A percentile compares a stretch with the other conserved stretches of the same genome.
Evolutionary conservation across 1,140 invertebrate genomes (phyloP).

Genomic region (Dermatophagoides farinae): DNA sequence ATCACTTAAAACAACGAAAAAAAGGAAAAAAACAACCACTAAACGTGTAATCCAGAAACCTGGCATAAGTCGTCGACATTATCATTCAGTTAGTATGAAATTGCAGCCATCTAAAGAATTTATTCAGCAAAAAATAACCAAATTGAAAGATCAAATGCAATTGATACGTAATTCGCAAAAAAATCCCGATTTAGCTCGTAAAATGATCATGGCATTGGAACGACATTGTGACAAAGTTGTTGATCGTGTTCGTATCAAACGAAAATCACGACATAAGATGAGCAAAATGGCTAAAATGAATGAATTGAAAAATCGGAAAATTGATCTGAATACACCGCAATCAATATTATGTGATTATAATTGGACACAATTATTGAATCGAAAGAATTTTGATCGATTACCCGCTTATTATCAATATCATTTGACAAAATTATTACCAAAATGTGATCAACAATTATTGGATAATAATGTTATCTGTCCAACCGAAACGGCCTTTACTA

Average conservation of each 20-base stretch:
- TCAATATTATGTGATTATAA: not conserved
- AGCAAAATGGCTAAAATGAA: not conserved
- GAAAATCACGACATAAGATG: not conserved
- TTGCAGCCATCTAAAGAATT: not conserved
- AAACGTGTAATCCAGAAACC: no score
- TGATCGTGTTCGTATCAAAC: not conserved
- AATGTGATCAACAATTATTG: conserved; percentile 4
- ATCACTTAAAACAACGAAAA: no score
- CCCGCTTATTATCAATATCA: conserved; percentile 1
- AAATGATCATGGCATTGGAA: not conserved
- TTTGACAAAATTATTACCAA: conserved; percentile 1
- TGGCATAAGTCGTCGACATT: no score
- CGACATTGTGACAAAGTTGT: not conserved
- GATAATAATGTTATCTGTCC: not conserved
- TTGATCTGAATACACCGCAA: conserved; percentile 1
- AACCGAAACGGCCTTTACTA: not conserved
- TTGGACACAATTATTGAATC: not conserved
- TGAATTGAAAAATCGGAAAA: conserved; percentile 1
- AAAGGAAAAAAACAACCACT: no score
- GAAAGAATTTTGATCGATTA: not conserved
- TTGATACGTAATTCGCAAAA: not conserved
- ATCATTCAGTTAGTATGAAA: no score
- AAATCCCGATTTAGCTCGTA: not conserved
- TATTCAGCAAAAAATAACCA: not conserved
- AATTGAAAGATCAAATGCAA: not conserved